These are phyloP conservation scores for Calliphora vomitoria DNA, from an alignment of 2,888 invertebrate species.

Conservation along the genomic window DNA sequence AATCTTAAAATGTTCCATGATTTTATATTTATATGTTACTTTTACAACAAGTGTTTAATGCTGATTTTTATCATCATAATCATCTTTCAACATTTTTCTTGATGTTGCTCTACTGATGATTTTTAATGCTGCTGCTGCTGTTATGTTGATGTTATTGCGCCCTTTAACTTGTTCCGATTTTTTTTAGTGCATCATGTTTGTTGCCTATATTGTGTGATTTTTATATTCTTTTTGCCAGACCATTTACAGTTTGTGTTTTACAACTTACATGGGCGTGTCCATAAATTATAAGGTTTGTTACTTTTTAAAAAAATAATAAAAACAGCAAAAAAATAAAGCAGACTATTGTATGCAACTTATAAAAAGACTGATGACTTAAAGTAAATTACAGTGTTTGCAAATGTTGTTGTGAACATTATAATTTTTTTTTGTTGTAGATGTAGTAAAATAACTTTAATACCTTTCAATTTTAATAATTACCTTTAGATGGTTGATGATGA, in stretches of 20 bases:
- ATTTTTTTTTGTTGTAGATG: constrained; percentile 30
- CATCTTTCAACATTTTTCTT: constrained; percentile 44
- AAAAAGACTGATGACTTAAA: constrained; percentile 49
- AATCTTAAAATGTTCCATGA: no score
- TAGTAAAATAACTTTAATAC: constrained; percentile 18
- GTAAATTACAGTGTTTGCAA: constrained; percentile 75
- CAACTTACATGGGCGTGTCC: constrained; percentile 71
- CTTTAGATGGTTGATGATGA: constrained; percentile 41
- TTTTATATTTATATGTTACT: neutral
- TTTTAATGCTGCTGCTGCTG: constrained; percentile 12
- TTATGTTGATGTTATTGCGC: constrained; percentile 64
- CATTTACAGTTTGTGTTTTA: constrained; percentile 63
- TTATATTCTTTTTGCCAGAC: constrained; percentile 53
- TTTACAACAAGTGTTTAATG: constrained; percentile 58
- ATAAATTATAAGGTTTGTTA: constrained; percentile 72
- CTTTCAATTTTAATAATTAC: constrained; percentile 43
- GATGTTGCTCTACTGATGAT: constrained; percentile 26
- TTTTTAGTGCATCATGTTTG: neutral
- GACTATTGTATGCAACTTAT: constrained; percentile 38
- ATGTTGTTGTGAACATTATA: constrained; percentile 74
- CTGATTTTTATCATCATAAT: constrained; percentile 47
- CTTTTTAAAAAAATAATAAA: constrained; percentile 58
- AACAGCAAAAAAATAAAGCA: neutral
- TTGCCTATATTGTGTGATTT: constrained; percentile 37
- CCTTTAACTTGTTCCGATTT: constrained; percentile 51